These are phyloP conservation scores for Acipenser ruthenus DNA, from an alignment of 2,797 vertebrate species.

Conservation along the genomic window DNA sequence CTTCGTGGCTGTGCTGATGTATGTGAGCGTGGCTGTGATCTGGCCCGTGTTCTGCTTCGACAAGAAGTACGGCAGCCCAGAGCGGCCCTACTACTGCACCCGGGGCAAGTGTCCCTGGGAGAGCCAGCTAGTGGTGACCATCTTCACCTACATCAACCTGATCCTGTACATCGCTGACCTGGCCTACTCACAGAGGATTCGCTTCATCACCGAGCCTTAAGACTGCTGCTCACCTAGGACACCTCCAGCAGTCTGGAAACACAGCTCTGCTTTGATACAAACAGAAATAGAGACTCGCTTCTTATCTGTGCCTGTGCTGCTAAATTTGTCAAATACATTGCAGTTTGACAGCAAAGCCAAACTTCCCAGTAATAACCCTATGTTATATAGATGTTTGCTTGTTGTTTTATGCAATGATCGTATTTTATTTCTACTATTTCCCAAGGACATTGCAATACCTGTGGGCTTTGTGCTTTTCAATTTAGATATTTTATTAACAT, in stretches of 20 bases:
- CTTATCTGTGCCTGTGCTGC: no score
- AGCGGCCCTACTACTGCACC: conserved; percentile 65
- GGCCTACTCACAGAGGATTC: conserved; percentile 87
- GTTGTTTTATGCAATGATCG: no score
- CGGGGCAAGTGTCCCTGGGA: conserved; percentile 84
- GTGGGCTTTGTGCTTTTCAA: no score
- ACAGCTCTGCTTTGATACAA: no score
- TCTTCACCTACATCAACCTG: conserved; percentile 85
- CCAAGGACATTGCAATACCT: no score
- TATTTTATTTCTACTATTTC: no score
- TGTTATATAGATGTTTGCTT: no score
- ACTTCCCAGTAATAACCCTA: no score
- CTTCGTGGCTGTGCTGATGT: conserved; percentile 81
- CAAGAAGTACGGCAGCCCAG: conserved; percentile 73
- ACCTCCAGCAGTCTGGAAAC: neutral
- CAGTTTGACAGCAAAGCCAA: no score
- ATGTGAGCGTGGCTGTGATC: conserved; percentile 76
- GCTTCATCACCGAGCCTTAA: conserved; percentile 67
- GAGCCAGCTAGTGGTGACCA: conserved; percentile 84
- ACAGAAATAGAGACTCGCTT: no score
- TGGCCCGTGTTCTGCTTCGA: conserved; percentile 98
- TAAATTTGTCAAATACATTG: no score
- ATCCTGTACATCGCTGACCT: conserved; percentile 80
- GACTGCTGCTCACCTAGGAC: conserved; percentile 22
- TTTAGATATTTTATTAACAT: no score